Conservation (phyloP, 2,797 vertebrate species). For the Betta splendens region DNA sequence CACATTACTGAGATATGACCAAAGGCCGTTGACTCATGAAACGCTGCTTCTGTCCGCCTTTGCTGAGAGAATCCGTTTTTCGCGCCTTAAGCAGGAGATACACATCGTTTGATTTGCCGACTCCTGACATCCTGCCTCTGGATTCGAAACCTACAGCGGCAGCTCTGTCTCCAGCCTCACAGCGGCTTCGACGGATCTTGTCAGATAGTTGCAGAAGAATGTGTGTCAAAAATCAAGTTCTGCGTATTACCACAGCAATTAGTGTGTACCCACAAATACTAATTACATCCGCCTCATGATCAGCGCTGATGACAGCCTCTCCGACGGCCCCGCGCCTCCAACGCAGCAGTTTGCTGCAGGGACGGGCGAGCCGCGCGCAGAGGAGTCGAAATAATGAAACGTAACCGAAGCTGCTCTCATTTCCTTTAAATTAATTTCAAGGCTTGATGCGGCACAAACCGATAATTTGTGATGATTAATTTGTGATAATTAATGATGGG, state of each 20-base stretch:
- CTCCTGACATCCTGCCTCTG: conserved; percentile 39
- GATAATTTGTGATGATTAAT: conserved; percentile 60
- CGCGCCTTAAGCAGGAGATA: conserved; percentile 20
- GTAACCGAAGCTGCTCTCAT: conserved; percentile 55
- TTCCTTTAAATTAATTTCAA: conserved; percentile 62
- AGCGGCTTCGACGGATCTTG: conserved; percentile 40
- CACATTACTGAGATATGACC: conserved; percentile 10
- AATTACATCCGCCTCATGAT: conserved; percentile 53
- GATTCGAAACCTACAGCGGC: conserved; percentile 28
- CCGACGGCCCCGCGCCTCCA: conserved; percentile 24
- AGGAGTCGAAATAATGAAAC: conserved; percentile 41
- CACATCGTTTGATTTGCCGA: conserved; percentile 53
- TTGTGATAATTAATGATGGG: too few relatives aligned
- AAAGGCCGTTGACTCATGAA: conserved; percentile 17
- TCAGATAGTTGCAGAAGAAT: conserved; percentile 56
- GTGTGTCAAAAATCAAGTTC: conserved; percentile 24
- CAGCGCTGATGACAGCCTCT: conserved; percentile 33
- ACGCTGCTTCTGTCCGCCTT: conserved; percentile 27
- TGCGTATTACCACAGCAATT: conserved; percentile 57
- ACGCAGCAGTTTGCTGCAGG: conserved; percentile 25
- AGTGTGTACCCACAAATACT: conserved; percentile 47
- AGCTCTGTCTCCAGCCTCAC: conserved; percentile 30
- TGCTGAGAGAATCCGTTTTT: conserved; percentile 34
- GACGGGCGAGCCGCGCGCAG: conserved; percentile 26
- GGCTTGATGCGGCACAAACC: conserved; percentile 49